phyloP scores from a whole-genome alignment of 2,797 vertebrate genomes.

The Alectoris magna region DNA sequence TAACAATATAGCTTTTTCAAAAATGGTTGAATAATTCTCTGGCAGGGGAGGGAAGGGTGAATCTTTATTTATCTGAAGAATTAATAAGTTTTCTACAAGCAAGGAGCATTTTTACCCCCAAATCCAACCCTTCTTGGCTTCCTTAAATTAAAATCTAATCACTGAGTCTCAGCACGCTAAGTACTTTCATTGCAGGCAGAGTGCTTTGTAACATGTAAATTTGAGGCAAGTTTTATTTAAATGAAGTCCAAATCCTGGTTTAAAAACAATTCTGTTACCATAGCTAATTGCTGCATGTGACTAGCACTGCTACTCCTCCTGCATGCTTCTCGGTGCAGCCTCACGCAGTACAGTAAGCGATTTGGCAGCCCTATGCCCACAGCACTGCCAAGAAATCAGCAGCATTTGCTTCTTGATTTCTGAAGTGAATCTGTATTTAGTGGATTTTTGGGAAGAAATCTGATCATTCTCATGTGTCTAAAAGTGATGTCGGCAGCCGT shows the following conservation, averaged over 20 bases:
- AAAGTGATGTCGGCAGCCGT: not conserved
- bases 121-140: not conserved
- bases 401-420: slow-evolving; percentile 50
- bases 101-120: not conserved
- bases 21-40: slow-evolving; percentile 30
- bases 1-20: slow-evolving; percentile 40
- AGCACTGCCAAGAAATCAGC: slow-evolving; percentile 50
- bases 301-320: slow-evolving; percentile 52
- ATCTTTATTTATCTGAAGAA: slow-evolving; percentile 35
- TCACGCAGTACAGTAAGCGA: slow-evolving; percentile 21
- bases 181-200: slow-evolving; percentile 36
- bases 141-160: slow-evolving; percentile 65
- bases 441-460: not conserved
- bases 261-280: slow-evolving; percentile 71
- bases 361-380: slow-evolving; percentile 28
- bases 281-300: slow-evolving; percentile 67
- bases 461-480: not conserved
- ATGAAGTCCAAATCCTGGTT: slow-evolving; percentile 50
- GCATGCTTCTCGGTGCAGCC: slow-evolving; percentile 49
- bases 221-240: slow-evolving; percentile 61
- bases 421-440: slow-evolving; percentile 21
- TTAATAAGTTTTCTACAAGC: slow-evolving; percentile 48
- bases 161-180: slow-evolving; percentile 37
- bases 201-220: slow-evolving; percentile 62
- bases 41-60: not conserved